Conservation (phyloP, 2,113 vertebrate genomes). For the Hippocampus guttulatus region DNA sequence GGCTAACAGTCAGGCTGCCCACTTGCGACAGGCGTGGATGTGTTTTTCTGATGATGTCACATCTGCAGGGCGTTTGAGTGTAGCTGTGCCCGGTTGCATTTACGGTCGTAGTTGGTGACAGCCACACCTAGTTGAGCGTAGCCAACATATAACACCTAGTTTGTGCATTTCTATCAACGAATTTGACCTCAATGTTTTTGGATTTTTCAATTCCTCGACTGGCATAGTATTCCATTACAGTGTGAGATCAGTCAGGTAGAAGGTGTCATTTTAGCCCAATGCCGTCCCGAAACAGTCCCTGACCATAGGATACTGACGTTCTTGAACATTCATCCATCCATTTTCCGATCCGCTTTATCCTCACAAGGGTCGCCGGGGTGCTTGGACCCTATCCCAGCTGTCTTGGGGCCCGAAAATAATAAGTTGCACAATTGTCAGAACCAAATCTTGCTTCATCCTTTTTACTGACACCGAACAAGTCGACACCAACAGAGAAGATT, state of each 20-base stretch:
- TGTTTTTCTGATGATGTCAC: slow-evolving; percentile 45
- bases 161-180: neutral
- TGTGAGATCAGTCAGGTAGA: neutral
- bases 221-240: neutral
- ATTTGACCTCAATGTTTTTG: neutral
- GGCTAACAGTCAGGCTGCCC: neutral
- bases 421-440: neutral
- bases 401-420: neutral
- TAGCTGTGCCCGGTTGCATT: neutral
- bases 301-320: too few relatives aligned
- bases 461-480: neutral
- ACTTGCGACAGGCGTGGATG: slow-evolving; percentile 8
- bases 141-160: neutral
- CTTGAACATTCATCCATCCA: too few relatives aligned
- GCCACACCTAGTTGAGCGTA: neutral
- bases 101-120: neutral
- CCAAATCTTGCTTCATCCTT: neutral
- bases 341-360: too few relatives aligned
- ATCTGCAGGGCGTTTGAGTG: slow-evolving; percentile 36
- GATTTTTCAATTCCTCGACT: neutral
- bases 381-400: too few relatives aligned
- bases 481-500: neutral
- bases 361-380: too few relatives aligned
- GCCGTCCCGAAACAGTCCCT: too few relatives aligned
- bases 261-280: neutral